These are phyloP conservation scores for Erebia aethiops DNA, from an alignment of 2,888 invertebrate genomes.

Conservation along the genomic window DNA sequence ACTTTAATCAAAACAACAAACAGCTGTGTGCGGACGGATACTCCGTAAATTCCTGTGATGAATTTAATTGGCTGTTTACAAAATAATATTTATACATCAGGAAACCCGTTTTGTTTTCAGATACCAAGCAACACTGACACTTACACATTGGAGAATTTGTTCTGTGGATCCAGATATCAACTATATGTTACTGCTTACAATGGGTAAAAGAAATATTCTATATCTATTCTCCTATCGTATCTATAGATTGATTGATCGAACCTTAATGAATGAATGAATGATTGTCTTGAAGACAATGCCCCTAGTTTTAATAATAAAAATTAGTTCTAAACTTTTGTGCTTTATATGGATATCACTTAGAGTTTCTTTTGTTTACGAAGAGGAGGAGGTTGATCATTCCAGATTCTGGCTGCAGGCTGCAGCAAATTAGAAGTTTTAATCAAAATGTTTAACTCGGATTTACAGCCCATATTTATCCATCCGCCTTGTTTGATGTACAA, in stretches of 20 bases:
- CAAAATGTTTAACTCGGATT: too few species aligned
- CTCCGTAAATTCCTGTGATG: not conserved
- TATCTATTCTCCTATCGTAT: not conserved
- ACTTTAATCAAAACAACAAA: too few species aligned
- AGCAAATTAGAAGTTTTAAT: too few species aligned
- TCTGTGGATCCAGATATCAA: conserved; percentile 97
- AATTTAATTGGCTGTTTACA: not conserved
- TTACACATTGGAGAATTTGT: conserved; percentile 92
- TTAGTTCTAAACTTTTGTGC: too few species aligned
- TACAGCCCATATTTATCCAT: too few species aligned
- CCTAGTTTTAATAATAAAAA: too few species aligned
- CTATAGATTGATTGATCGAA: too few species aligned
- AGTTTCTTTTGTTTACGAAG: too few species aligned
- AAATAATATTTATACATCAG: not conserved
- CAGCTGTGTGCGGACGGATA: not conserved
- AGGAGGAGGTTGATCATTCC: too few species aligned
- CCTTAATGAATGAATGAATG: not conserved
- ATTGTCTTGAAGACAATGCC: not conserved
- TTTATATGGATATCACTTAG: too few species aligned
- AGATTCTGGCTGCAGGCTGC: too few species aligned
- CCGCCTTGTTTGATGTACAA: too few species aligned
- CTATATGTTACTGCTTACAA: conserved; percentile 97
- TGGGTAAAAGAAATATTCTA: conserved; percentile 79
- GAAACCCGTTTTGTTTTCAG: conserved; percentile 49
- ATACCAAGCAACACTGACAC: conserved; percentile 90